phyloP scores from a whole-genome alignment of 2,113 vertebrate genomes.

The Aix galericulata region DNA sequence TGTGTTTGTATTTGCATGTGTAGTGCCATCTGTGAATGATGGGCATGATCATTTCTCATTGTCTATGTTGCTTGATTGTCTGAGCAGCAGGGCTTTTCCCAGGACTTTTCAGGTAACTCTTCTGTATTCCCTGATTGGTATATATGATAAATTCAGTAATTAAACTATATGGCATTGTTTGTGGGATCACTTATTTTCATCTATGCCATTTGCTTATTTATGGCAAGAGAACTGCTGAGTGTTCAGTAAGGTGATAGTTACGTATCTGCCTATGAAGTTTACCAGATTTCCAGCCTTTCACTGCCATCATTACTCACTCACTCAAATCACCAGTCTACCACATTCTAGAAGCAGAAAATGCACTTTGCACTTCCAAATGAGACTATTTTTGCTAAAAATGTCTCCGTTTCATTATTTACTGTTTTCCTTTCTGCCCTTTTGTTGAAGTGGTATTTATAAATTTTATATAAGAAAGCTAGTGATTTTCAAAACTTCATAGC shows the following conservation, averaged over 20 bases:
- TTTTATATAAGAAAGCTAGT: not conserved
- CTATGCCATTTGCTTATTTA: not conserved
- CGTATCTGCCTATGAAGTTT: not conserved
- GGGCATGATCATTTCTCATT: not conserved
- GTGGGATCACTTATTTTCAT: not conserved
- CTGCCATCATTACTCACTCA: not conserved
- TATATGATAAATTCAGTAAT: not conserved
- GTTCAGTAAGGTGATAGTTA: not conserved
- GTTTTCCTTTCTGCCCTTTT: not conserved
- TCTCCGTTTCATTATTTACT: not conserved
- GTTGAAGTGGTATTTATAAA: not conserved
- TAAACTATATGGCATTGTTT: not conserved
- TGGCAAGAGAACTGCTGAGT: not conserved
- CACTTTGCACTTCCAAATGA: not conserved
- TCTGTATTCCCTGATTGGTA: not conserved
- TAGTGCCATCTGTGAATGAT: not conserved
- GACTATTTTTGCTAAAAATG: not conserved
- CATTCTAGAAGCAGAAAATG: not conserved
- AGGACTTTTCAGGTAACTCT: not conserved
- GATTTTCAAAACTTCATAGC: not conserved
- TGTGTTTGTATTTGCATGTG: not conserved
- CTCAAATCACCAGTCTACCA: not conserved
- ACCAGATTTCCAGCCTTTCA: not conserved
- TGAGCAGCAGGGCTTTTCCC: not conserved
- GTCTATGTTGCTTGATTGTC: not conserved